phyloP scores from a whole-genome alignment of 1,140 invertebrate species.

The Drosophila miranda region DNA sequence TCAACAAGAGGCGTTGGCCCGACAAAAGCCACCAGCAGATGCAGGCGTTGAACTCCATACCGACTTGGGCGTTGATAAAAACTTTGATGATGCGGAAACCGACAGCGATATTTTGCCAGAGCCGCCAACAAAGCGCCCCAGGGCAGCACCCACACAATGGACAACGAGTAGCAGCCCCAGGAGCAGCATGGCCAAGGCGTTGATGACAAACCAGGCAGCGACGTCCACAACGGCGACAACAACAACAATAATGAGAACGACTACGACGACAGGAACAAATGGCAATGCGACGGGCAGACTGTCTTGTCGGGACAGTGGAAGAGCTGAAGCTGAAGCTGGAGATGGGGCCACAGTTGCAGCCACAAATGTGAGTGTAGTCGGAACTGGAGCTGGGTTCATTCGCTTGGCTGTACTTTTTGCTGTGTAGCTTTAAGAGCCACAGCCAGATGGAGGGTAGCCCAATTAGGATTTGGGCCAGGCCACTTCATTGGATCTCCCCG shows the following conservation, averaged over 20 bases:
- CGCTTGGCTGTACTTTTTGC: not conserved
- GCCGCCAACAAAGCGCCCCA: conserved; percentile 77
- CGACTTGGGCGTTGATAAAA: conserved; percentile 67
- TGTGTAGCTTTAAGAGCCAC: not conserved
- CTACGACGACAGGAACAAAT: conserved; percentile 40
- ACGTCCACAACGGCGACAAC: conserved; percentile 22
- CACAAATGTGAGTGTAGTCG: conserved; percentile 57
- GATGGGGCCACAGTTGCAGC: conserved; percentile 42
- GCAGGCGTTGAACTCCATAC: conserved; percentile 45
- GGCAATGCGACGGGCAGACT: conserved; percentile 55
- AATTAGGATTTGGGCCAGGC: conserved; percentile 40
- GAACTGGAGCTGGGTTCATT: conserved; percentile 5
- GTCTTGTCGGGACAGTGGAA: conserved; percentile 20
- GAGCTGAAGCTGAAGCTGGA: conserved; percentile 9
- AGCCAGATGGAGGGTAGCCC: conserved; percentile 13
- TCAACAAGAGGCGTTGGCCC: conserved; percentile 47
- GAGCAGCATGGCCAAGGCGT: conserved; percentile 20
- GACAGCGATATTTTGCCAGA: conserved; percentile 82
- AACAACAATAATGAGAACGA: conserved; percentile 28
- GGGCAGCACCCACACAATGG: conserved; percentile 39
- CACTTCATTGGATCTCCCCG: conserved; percentile 33
- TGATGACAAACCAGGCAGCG: conserved; percentile 32
- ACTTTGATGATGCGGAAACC: conserved; percentile 76
- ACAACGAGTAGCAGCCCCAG: conserved; percentile 35
- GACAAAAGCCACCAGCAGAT: conserved; percentile 41